Evolutionary conservation across 2,797 vertebrate genomes (phyloP).

Genomic region (Eulemur mongoz): DNA sequence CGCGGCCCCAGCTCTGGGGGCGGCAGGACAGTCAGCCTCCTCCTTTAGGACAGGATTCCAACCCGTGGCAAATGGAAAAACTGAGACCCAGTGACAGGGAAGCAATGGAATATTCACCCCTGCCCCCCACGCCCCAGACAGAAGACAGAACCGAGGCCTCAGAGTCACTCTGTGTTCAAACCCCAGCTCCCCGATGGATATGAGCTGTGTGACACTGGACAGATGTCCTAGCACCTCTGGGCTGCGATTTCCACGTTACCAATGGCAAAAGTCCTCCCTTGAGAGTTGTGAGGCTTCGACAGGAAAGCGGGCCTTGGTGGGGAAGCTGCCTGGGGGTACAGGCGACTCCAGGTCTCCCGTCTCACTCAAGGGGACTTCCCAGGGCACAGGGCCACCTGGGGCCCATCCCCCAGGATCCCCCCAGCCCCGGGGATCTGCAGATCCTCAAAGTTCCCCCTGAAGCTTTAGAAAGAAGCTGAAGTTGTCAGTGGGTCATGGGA

Average conservation of each 20-base stretch:
- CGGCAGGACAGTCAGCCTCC: not conserved
- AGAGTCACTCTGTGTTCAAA: not conserved
- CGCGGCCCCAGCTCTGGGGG: not conserved
- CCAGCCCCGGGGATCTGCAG: not conserved
- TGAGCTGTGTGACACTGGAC: accelerated
- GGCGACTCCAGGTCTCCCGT: not conserved
- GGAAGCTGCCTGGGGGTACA: not conserved
- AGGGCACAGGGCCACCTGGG: too few species aligned
- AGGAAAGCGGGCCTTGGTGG: not conserved
- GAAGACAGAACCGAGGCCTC: not conserved
- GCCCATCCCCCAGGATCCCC: not conserved
- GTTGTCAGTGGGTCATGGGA: not conserved
- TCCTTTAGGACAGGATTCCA: not conserved
- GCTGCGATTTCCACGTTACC: not conserved
- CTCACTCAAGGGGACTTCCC: not conserved
- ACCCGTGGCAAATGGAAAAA: not conserved
- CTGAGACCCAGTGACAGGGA: not conserved
- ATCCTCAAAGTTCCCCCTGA: not conserved
- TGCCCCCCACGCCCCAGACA: not conserved
- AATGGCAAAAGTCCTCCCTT: not conserved
- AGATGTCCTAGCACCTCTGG: not conserved
- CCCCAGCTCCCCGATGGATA: not conserved
- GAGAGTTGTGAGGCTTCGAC: not conserved
- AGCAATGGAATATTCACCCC: not conserved
- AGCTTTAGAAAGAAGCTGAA: not conserved